Percentiles rank a stretch among this genome's conserved stretches.
phyloP scores from a whole-genome alignment of 2,797 vertebrate genomes.

The Danionella dracula region DNA sequence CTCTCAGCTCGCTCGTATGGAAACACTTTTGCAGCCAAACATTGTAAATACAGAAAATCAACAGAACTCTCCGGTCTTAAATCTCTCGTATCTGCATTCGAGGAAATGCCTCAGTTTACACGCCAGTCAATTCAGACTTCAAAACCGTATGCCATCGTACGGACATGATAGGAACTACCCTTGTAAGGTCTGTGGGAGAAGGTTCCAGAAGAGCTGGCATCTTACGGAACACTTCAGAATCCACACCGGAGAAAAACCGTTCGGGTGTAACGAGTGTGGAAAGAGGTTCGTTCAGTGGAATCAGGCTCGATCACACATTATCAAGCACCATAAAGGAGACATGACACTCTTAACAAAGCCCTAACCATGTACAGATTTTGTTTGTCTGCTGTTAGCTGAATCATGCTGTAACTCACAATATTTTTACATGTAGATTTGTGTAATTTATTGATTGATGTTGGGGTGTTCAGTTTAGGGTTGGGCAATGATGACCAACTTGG shows the following conservation, averaged over 20 bases:
- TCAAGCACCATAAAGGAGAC: conserved; percentile 7
- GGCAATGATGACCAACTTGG: too few species aligned
- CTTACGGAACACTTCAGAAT: conserved; percentile 29
- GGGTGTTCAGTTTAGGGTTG: too few species aligned
- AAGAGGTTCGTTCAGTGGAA: conserved; percentile 28
- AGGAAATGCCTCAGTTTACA: conserved; percentile 2
- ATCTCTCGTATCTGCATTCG: neutral
- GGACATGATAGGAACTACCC: conserved; percentile 19
- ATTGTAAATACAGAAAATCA: neutral
- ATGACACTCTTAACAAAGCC: conserved; percentile 6
- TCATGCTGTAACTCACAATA: too few species aligned
- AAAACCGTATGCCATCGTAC: conserved; percentile 14
- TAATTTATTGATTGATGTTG: too few species aligned
- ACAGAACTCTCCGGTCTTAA: neutral
- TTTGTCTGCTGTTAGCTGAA: neutral
- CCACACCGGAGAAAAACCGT: conserved; percentile 38
- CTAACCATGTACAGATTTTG: neutral
- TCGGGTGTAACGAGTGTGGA: conserved; percentile 28
- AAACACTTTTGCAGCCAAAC: neutral
- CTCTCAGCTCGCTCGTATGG: neutral
- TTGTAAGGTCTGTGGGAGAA: conserved; percentile 16
- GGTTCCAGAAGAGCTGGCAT: conserved; percentile 7
- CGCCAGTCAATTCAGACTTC: conserved; percentile 28
- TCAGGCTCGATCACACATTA: conserved; percentile 31
- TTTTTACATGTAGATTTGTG: too few species aligned